Percentiles rank a stretch among this genome's conserved stretches.
Conservation (phyloP, 2,888 invertebrate species). For the Clunio marinus region DNA sequence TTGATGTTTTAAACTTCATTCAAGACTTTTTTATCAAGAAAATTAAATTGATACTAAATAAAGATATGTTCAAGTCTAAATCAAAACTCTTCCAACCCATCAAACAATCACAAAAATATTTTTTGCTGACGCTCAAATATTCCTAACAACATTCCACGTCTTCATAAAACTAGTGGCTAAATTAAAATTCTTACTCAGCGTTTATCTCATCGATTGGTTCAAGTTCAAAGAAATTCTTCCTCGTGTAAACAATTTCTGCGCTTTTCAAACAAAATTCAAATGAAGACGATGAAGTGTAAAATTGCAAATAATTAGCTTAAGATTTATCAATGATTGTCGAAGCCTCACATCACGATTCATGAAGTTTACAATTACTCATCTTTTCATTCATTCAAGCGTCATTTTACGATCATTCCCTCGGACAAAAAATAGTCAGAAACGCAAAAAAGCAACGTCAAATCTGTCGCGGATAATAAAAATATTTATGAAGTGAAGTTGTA, state of each 20-base stretch:
- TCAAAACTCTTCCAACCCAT: no score
- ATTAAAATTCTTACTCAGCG: no score
- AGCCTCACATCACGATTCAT: neutral
- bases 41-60: no score
- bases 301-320: slow-evolving; percentile 31
- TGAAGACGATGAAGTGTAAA: slow-evolving; percentile 29
- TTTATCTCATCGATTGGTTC: no score
- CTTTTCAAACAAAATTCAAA: neutral
- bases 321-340: neutral
- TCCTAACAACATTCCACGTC: no score
- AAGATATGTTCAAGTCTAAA: no score
- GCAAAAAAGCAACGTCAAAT: neutral
- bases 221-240: neutral
- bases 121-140: no score
- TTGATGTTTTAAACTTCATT: neutral
- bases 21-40: no score
- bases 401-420: neutral
- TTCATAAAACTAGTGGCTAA: no score
- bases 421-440: neutral
- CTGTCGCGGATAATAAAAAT: slow-evolving; percentile 11
- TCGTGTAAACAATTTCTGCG: neutral
- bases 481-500: neutral
- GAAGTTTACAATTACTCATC: neutral
- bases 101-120: no score
- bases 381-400: neutral